Evolutionary conservation across 2,113 vertebrate species (phyloP), one percentile per base, ranked within the genome.

Genomic region (Ageneiosus marmoratus): DNA sequence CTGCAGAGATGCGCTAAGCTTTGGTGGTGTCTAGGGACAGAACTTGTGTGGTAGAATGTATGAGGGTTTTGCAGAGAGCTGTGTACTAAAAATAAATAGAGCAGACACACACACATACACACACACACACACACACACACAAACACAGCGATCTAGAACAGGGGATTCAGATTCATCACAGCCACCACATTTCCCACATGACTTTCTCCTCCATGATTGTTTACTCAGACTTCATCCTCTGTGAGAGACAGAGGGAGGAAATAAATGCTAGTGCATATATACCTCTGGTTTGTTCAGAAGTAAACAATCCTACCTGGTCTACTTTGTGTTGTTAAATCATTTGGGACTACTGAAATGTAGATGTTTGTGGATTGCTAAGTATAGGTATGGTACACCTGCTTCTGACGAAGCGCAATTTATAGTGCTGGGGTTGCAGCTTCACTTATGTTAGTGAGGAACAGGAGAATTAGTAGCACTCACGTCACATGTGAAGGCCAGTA

Each of bases 31-130:
- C 62, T 20, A 65, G 67, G 75, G 74, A 85, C 81, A 83, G 56
- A 77, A 55, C n/a, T n/a, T 50, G 80, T 41, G 75, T 73, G 22
- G 63, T 44, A 56, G 60, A 79, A 8, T 48, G 29, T 81, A 84
- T 79, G 79, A 82, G 80, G 84, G 58, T 75, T 82, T 29, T 81
- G 81, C 81, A 83, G 44, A 63, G 63, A 62, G 79, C 78, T 70
- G 56, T 70, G 63, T 51, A 62, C 87, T 88, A 86, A 85, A 88
- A 83, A 88, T 88, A 88, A 86, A 85, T 67, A 77, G 72, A 80
- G 53, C 76, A 73, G 80, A 79, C 60, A 20, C 50, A 34, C 32
- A 22, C 79, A 53, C 60, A 34, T 11, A 34, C 46, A 67, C 60
- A 50, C 46, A 55, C 55, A 69, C 29, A 62, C 79, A 58, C 62